These are phyloP conservation scores for Catamblyrhynchus diadema DNA, from an alignment of 2,797 vertebrate species.

Conservation along the genomic window DNA sequence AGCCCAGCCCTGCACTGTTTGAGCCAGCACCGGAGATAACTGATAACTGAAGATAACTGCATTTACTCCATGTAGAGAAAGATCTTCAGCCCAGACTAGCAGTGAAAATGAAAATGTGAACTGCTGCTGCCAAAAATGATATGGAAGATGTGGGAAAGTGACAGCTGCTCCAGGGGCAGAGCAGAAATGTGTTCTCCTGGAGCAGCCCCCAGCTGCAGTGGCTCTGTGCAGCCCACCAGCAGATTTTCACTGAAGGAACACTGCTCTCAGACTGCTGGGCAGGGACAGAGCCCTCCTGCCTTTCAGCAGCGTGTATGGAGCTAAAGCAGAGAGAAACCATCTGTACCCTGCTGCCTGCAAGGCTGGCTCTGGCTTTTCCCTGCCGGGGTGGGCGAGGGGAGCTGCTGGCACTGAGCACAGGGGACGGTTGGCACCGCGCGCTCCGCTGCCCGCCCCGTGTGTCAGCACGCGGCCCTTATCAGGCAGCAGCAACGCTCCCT, in stretches of 20 bases:
- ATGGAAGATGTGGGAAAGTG: neutral
- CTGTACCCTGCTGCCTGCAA: neutral
- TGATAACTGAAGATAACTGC: neutral
- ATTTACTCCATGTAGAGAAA: accelerated
- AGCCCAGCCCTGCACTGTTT: accelerated
- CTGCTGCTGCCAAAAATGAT: neutral
- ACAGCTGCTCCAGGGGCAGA: neutral
- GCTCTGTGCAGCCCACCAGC: neutral
- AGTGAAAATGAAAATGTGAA: neutral
- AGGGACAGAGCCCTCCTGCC: neutral
- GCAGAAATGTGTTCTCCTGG: neutral
- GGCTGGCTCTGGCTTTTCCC: neutral
- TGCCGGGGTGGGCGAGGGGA: neutral
- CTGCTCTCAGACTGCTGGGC: neutral
- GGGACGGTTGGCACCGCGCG: neutral
- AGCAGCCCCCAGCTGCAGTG: neutral
- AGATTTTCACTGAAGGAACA: neutral
- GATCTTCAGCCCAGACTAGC: neutral
- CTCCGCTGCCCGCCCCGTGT: accelerated
- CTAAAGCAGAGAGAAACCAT: neutral
- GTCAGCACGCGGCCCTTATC: neutral
- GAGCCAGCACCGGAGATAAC: neutral
- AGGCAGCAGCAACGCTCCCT: neutral
- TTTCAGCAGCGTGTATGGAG: neutral
- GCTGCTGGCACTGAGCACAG: neutral